Conservation (phyloP, 2,113 vertebrate genomes). For the Cinclus mexicanus region DNA sequence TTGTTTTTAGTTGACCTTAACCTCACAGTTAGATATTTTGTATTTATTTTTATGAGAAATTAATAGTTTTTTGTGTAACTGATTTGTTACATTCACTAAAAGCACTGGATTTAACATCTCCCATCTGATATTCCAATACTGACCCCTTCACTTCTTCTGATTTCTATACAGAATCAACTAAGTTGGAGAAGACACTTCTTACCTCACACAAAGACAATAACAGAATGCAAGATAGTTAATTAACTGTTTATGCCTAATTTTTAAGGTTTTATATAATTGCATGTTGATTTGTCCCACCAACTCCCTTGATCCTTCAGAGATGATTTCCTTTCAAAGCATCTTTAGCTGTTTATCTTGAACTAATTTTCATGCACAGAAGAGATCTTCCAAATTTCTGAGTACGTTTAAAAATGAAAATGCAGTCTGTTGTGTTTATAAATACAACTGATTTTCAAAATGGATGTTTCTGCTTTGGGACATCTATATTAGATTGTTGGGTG, state of each 20-base stretch:
- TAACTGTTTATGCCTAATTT: background rate
- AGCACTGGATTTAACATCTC: rapidly evolving
- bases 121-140: background rate
- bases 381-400: background rate
- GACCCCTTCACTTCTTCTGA: background rate
- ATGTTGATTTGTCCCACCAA: background rate
- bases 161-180: background rate
- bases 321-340: background rate
- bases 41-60: background rate
- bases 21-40: background rate
- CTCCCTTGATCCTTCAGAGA: background rate
- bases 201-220: background rate
- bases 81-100: background rate
- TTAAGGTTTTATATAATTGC: background rate
- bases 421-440: background rate
- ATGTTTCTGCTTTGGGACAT: background rate
- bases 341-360: background rate
- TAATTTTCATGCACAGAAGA: background rate
- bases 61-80: background rate
- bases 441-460: background rate
- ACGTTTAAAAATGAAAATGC: background rate
- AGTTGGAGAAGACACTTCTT: background rate
- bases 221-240: background rate
- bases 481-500: background rate
- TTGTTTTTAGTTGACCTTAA: background rate